Conservation (phyloP, 1,140 invertebrate species). For the Platyscapa corneri region DNA sequence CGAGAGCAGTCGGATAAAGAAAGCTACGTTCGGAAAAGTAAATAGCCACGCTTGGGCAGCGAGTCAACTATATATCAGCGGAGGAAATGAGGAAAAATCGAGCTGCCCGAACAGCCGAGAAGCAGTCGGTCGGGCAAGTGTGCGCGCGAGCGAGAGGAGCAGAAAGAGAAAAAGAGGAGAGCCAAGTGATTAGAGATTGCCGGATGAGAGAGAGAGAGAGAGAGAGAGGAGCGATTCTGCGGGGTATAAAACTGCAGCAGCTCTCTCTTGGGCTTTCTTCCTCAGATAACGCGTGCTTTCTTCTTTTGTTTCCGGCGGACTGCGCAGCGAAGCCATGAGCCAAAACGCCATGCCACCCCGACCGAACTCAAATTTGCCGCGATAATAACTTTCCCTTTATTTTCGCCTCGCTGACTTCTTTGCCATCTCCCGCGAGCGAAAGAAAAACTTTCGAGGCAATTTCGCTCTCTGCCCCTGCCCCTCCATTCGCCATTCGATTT, state of each 20-base stretch:
- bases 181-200: conserved; percentile 39
- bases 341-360: conserved; percentile 20
- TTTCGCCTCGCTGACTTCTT: conserved; percentile 41
- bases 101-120: neutral
- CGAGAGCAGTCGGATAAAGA: conserved; percentile 41
- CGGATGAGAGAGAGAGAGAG: conserved; percentile 34
- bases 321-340: neutral
- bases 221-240: neutral
- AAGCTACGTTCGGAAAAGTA: conserved; percentile 51
- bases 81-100: neutral
- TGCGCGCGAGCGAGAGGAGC: neutral
- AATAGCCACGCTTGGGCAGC: too few relatives aligned
- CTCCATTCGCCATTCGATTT: neutral
- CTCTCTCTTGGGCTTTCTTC: conserved; percentile 56
- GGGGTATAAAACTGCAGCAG: neutral
- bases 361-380: conserved; percentile 60
- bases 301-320: conserved; percentile 53
- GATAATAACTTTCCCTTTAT: conserved; percentile 62
- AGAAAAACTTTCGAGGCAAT: conserved; percentile 21
- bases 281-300: conserved; percentile 60
- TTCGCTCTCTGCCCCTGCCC: neutral
- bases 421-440: neutral
- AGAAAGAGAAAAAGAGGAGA: neutral
- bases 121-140: neutral
- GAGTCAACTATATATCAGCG: too few relatives aligned